phyloP scores from a whole-genome alignment of 2,797 vertebrate species.

The Siniperca undulata region DNA sequence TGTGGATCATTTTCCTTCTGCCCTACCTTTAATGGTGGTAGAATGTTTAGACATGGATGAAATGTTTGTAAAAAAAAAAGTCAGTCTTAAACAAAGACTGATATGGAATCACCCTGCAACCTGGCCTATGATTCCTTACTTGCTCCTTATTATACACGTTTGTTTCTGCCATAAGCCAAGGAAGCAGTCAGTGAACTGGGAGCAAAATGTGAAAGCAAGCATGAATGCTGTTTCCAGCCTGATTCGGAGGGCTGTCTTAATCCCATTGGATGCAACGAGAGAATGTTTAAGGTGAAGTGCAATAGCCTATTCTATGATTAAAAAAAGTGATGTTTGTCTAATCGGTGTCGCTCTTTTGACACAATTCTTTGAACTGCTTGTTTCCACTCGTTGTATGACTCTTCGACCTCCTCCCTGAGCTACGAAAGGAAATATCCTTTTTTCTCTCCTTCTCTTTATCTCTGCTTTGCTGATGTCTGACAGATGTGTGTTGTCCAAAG shows the following conservation, averaged over 20 bases:
- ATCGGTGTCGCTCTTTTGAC: constrained; percentile 62
- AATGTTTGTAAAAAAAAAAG: constrained; percentile 55
- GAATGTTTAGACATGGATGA: constrained; percentile 28
- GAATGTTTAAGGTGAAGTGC: constrained; percentile 61
- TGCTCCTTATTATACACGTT: constrained; percentile 20
- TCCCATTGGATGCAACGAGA: constrained; percentile 17
- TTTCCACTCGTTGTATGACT: constrained; percentile 72
- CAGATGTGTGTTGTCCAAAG: constrained; percentile 74
- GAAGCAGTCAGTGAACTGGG: constrained; percentile 31
- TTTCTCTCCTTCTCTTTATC: constrained; percentile 47
- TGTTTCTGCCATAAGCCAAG: constrained; percentile 39
- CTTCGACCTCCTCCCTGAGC: constrained; percentile 60
- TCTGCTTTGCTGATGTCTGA: constrained; percentile 80
- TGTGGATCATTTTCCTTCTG: constrained; percentile 47
- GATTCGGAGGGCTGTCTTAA: constrained; percentile 29
- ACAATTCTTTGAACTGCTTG: constrained; percentile 70
- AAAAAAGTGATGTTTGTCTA: constrained; percentile 54
- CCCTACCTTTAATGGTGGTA: constrained; percentile 7
- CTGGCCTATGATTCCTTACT: constrained; percentile 20
- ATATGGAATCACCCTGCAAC: constrained; percentile 22
- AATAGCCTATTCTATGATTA: constrained; percentile 59
- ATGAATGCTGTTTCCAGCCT: constrained; percentile 50
- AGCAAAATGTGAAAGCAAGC: constrained; percentile 56
- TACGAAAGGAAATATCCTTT: constrained; percentile 49
- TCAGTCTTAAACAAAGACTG: constrained; percentile 42